Evolutionary conservation across 2,797 vertebrate genomes (phyloP).

Genomic region (Cossypha polioptera): DNA sequence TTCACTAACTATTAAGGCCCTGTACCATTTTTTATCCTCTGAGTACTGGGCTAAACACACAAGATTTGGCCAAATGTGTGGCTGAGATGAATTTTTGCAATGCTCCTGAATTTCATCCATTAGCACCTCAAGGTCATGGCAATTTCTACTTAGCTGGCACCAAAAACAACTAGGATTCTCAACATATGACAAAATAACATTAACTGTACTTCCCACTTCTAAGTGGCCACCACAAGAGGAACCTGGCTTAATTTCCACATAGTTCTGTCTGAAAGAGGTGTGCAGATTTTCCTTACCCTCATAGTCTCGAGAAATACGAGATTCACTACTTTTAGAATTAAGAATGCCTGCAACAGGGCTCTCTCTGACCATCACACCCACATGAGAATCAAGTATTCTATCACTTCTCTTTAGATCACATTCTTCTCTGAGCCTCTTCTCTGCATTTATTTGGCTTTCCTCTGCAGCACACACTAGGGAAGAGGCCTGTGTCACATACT

Average conservation of each 20-base stretch:
- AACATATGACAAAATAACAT: constrained; percentile 84
- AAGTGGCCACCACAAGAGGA: constrained; percentile 69
- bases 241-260: constrained; percentile 22
- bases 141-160: constrained; percentile 84
- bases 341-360: background rate
- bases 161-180: constrained; percentile 90
- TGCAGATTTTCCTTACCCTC: background rate
- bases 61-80: constrained; percentile 61
- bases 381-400: background rate
- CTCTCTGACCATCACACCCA: background rate
- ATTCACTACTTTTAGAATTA: background rate
- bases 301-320: background rate
- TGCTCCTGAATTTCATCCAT: constrained; percentile 86
- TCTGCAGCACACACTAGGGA: background rate
- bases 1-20: constrained; percentile 82
- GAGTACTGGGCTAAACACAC: constrained; percentile 86
- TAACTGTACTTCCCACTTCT: constrained; percentile 85
- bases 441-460: background rate
- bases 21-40: constrained; percentile 85
- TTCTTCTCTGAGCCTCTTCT: background rate
- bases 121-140: constrained; percentile 73
- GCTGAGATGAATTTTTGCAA: constrained; percentile 75
- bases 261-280: background rate
- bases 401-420: background rate
- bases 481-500: background rate